Evolutionary conservation across 30 jellyfish, hydroid and myxozoan genomes (phyloP).

Genomic region (Kudoa iwatai): DNA sequence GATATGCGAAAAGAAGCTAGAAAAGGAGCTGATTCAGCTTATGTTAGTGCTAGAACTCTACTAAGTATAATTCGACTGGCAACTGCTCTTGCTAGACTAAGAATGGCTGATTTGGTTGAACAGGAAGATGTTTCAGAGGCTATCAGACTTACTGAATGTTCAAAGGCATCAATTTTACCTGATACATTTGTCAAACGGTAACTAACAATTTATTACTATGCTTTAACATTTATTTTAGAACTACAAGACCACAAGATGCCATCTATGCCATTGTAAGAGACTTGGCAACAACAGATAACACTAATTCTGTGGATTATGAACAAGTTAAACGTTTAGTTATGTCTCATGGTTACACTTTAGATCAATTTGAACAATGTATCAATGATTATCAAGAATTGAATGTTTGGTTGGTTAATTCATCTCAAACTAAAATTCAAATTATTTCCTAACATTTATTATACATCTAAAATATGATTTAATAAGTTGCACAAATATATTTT

Average conservation of each 20-base stretch:
- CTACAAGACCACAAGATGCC: conserved; percentile 66
- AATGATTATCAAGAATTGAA: conserved; percentile 42
- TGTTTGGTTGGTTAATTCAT: conserved; percentile 65
- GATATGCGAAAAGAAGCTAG: conserved; percentile 95
- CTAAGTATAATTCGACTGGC: conserved; percentile 51
- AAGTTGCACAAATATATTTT: no score
- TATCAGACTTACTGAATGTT: conserved; percentile 91
- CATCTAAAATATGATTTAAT: no score
- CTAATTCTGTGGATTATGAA: conserved; percentile 2
- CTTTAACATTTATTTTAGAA: conserved; percentile 3
- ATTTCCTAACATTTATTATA: no score
- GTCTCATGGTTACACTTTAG: conserved; percentile 77
- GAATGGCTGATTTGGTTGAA: conserved; percentile 62
- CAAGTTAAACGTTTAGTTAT: conserved; percentile 70
- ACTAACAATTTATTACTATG: not conserved
- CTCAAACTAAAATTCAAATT: conserved; percentile 44
- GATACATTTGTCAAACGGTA: conserved; percentile 13
- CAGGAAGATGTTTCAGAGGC: conserved; percentile 91
- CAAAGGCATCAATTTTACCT: conserved; percentile 56
- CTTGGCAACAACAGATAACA: conserved; percentile 26
- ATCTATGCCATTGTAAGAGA: conserved; percentile 69
- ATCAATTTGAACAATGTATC: conserved; percentile 45
- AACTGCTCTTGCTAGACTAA: conserved; percentile 79
- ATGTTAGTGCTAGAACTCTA: conserved; percentile 66
- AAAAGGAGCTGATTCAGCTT: conserved; percentile 42